Evolutionary conservation across 2,113 vertebrate species (phyloP), one percentile per base, ranked within the genome.

Genomic region (Otolemur garnettii): DNA sequence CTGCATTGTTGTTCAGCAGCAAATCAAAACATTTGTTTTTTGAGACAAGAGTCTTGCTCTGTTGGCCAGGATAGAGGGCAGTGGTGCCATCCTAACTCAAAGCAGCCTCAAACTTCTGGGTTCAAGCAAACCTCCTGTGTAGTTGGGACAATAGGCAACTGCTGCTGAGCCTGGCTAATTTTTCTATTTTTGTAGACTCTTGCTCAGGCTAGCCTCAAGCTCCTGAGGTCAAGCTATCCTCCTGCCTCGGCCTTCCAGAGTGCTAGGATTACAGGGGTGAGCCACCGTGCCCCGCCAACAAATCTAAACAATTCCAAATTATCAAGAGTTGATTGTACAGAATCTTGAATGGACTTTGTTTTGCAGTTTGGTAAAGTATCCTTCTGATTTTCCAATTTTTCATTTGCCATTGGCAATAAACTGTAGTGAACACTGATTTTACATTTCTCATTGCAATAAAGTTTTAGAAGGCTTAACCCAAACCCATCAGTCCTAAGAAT

Each of bases 281-380:
- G 45, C 45, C 45, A 50, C 45, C 45, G 9, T 10, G 45, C 45
- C 45, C 45, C 45, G 45, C 45, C 74, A 59, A 12, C 50, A 86
- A 86, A 69, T 62, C 59, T 87, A 79, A 84, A 59, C 64, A 81
- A 59, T 82, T 69, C 79, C 94, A 75, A 35, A 50, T 87, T 45
- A 81, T 53, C 59, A 45, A 19, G 69, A 90, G 50, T 75, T 89
- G 50, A 22, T 64, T 85, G 18, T 91, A 50, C 11, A 14, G 69
- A 26, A 15, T 91, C 69, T 92, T 83, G 62, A 66, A 55, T 90
- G 53, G 79, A 69, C 68, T 86, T 97, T 81, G 55, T 66, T 93
- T 81, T 69, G 30, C 12, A 45, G 9, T 69, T 95, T 81, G 22
- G 71, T 82, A 50, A 88, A 42, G 62, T 55, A 8, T 33, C 53